phyloP scores from a whole-genome alignment of 2,888 invertebrate species.

The Epirrhoe tristata region DNA sequence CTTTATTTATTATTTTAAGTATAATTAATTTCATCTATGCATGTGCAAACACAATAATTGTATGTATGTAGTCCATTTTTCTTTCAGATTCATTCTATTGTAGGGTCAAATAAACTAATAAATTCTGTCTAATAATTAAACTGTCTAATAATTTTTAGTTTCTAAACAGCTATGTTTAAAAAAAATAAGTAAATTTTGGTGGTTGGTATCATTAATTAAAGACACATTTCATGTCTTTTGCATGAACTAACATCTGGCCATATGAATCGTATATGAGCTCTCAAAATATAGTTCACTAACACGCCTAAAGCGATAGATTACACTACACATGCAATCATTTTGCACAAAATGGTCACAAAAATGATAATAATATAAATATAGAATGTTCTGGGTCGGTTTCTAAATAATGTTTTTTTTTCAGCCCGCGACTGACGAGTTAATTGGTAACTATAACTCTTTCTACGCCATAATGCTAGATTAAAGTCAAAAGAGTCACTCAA shows the following conservation, averaged over 20 bases:
- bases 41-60: background rate
- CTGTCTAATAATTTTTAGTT: too few relatives aligned
- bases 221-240: background rate
- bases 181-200: background rate
- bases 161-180: too few relatives aligned
- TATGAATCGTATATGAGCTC: background rate
- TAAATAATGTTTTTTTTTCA: constrained; percentile 22
- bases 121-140: too few relatives aligned
- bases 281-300: background rate
- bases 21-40: too few relatives aligned
- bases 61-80: too few relatives aligned
- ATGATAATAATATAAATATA: background rate
- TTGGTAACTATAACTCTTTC: constrained; percentile 25
- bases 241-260: background rate
- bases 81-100: too few relatives aligned
- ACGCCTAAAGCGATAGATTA: background rate
- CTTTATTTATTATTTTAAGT: too few relatives aligned
- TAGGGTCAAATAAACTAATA: too few relatives aligned
- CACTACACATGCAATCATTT: background rate
- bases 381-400: background rate
- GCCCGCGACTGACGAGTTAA: constrained; percentile 24
- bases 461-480: background rate
- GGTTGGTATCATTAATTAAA: background rate
- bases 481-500: too few relatives aligned
- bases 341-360: background rate